Evolutionary conservation across 1,140 invertebrate genomes (phyloP).

Genomic region (Orchestia grillus): DNA sequence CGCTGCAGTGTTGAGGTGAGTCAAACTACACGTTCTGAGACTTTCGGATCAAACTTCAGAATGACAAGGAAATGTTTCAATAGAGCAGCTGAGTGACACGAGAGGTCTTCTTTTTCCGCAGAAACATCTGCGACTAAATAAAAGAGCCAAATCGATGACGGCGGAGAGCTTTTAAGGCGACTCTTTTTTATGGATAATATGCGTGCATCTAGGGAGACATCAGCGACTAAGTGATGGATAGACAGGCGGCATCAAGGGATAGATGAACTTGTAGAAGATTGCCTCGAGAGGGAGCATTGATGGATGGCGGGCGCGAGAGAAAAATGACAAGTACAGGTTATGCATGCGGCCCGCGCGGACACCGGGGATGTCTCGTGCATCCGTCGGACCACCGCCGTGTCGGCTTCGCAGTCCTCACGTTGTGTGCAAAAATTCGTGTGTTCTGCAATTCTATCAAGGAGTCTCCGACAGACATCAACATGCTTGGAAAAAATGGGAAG

Average conservation of each 20-base stretch:
- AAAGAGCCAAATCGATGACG: slow-evolving; percentile 16
- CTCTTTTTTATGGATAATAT: slow-evolving; percentile 49
- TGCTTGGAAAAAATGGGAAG: neutral
- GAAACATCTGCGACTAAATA: neutral
- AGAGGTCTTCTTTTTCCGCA: neutral
- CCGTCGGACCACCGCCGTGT: neutral
- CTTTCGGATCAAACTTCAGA: neutral
- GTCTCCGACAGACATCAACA: neutral
- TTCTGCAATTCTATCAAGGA: neutral
- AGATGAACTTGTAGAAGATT: slow-evolving; percentile 56
- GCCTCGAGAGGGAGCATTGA: slow-evolving; percentile 56
- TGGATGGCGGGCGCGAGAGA: slow-evolving; percentile 43
- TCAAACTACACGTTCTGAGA: neutral
- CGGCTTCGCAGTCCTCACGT: neutral
- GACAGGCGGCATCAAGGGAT: slow-evolving; percentile 53
- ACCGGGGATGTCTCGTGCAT: slow-evolving; percentile 12
- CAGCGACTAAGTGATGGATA: slow-evolving; percentile 54
- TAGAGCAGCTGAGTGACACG: neutral
- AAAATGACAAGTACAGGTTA: slow-evolving; percentile 52
- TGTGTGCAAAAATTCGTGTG: neutral
- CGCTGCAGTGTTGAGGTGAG: neutral
- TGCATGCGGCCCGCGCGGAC: slow-evolving; percentile 31
- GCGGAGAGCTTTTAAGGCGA: slow-evolving; percentile 34
- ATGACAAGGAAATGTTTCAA: neutral
- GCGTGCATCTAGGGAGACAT: slow-evolving; percentile 51